phyloP scores from a whole-genome alignment of 2,113 vertebrate genomes.

The Silurus asotus region DNA sequence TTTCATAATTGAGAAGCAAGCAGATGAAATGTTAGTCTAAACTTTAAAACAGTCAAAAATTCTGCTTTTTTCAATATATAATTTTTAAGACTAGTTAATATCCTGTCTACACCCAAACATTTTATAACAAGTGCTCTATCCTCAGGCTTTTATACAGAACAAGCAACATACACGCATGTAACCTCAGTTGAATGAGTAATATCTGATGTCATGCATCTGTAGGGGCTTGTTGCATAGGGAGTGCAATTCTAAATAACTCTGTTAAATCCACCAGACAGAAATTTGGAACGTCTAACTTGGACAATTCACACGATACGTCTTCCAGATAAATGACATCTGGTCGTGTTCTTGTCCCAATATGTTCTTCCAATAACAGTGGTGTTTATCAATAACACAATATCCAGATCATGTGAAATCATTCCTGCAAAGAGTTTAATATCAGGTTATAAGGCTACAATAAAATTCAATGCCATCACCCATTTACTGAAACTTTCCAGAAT shows the following conservation, averaged over 20 bases:
- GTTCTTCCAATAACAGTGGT: not conserved
- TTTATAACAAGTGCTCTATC: not conserved
- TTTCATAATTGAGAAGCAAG: not conserved
- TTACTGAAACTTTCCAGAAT: not conserved
- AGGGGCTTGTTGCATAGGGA: slow-evolving; percentile 11
- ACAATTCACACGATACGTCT: not conserved
- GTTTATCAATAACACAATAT: not conserved
- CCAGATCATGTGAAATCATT: not conserved
- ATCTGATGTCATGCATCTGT: slow-evolving; percentile 8
- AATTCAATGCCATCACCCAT: not conserved
- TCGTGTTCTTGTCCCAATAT: not conserved
- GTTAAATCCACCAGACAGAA: not conserved
- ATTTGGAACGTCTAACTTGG: not conserved
- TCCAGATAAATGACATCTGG: not conserved
- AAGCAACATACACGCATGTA: not conserved
- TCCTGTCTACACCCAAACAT: not conserved
- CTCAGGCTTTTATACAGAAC: slow-evolving; percentile 1
- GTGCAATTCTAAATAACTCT: not conserved
- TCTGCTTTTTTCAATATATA: not conserved
- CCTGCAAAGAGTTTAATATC: not conserved
- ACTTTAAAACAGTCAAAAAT: not conserved
- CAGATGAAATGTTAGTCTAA: not conserved
- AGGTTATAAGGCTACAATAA: not conserved
- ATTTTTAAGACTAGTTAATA: not conserved
- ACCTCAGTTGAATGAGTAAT: not conserved